Base-by-base conservation (phyloP, 2,888 invertebrate genomes). In the Taenaris catops region DNA sequence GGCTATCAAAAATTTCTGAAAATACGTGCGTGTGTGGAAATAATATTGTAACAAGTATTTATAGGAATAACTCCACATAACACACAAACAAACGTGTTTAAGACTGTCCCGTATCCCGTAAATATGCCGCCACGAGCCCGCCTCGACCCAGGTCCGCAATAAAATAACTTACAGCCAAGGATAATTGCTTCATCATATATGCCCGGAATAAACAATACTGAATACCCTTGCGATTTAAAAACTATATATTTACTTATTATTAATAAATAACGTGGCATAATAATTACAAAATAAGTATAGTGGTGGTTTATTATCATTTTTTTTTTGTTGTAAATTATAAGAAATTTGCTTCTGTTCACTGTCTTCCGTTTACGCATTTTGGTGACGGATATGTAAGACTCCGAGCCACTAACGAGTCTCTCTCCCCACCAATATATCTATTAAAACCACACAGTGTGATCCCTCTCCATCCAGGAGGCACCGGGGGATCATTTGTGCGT, bases 141-240 rank as follows among this genome's bases (percentile, higher is more conserved):
- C 46, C 36, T 48, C 37, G 48, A 47, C 55, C 55, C 49, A 49
- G 49, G 41, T 40, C 53, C 43, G 51, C 55, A 47, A 53, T 56
- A 56, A 54, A 51, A 56, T 55, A 58, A 58, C 56, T 57, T 51
- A 53, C 53, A 53, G 38, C 56, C 55, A 54, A 53, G 55, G 58
- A 55, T 58, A 60, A 62, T 62, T 60, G 60, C 58, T 55, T 55
- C 58, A 57, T 56, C 49, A 51, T 53, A 51, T 51, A 49, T 52
- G 41, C 49, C 40, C 31, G 33, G 47, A 51, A 51, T 50, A 48
- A 49, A 51, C 47, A 49, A 52, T 46, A 48, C 42, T 35, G 44
- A 40, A 50, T 49, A 51, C 46, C 49, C 42, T 17, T 38, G 36
- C 25, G 32, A 37, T 24, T 41, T 34, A 34, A 25, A 32, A 21